Evolutionary conservation across 2,888 invertebrate genomes (phyloP).

Genomic region (Mesorhabditis sp.): DNA sequence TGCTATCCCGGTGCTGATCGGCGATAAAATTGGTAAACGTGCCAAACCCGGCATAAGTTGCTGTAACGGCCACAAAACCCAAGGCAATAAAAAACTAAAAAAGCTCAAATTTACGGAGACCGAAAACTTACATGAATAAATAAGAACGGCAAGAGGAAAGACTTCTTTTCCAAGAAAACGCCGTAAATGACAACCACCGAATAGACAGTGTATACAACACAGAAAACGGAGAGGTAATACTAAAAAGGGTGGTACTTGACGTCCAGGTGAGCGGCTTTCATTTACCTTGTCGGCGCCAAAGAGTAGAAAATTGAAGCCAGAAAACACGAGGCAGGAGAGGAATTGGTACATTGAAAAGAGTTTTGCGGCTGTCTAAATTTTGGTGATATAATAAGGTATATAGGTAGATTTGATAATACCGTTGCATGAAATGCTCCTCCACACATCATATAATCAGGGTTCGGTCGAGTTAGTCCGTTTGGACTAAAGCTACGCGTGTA

Average conservation of each 20-base stretch:
- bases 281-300: slow-evolving; percentile 19
- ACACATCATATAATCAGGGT: slow-evolving; percentile 24
- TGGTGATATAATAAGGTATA: slow-evolving; percentile 5
- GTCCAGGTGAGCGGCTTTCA: slow-evolving; percentile 9
- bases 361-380: slow-evolving; percentile 24
- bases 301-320: slow-evolving; percentile 18
- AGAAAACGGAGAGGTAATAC: slow-evolving; percentile 22
- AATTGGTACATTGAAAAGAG: slow-evolving; percentile 22
- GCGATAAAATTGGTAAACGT: slow-evolving; percentile 20
- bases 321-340: slow-evolving; percentile 17
- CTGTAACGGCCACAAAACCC: slow-evolving; percentile 14
- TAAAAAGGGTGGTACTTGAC: not conserved
- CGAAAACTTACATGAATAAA: slow-evolving; percentile 19
- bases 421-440: slow-evolving; percentile 24
- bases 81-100: slow-evolving; percentile 19
- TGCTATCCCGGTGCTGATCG: slow-evolving; percentile 17
- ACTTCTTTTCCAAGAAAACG: slow-evolving; percentile 21
- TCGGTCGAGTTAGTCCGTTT: slow-evolving; percentile 21
- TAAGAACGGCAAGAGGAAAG: slow-evolving; percentile 23
- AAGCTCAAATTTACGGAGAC: not conserved
- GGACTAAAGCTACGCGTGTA: slow-evolving; percentile 21
- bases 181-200: slow-evolving; percentile 19
- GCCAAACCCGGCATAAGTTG: slow-evolving; percentile 17
- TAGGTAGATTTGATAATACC: slow-evolving; percentile 14
- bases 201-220: slow-evolving; percentile 23